Evolutionary conservation across 2,113 vertebrate genomes (phyloP).

Genomic region (Notothenia rossii): DNA sequence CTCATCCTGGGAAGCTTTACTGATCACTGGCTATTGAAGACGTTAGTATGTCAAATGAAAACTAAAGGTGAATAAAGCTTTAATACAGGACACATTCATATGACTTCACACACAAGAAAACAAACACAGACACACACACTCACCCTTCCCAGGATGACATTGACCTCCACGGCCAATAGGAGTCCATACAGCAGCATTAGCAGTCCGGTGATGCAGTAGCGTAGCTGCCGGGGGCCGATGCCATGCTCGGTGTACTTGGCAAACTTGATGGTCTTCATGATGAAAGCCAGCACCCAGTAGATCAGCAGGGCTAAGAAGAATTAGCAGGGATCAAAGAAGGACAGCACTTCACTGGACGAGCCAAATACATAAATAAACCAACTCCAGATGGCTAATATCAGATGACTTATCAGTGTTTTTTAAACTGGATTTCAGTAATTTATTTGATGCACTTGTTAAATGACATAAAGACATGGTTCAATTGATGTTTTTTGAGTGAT

Average conservation of each 20-base stretch:
- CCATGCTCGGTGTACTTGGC: conserved; percentile 96
- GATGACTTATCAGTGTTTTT: neutral
- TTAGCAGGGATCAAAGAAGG: conserved; percentile 10
- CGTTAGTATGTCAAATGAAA: conserved; percentile 19
- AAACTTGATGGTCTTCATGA: conserved; percentile 98
- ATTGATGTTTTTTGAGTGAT: neutral
- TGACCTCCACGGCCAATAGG: conserved; percentile 94
- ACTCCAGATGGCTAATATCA: neutral
- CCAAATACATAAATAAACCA: neutral
- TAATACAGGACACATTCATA: neutral
- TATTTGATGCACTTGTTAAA: neutral
- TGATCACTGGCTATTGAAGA: conserved; percentile 2
- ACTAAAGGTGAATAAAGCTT: neutral
- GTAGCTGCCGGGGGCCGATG: conserved; percentile 92
- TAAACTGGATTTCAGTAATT: conserved; percentile 5
- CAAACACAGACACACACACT: conserved; percentile 63
- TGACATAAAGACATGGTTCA: neutral
- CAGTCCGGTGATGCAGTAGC: conserved; percentile 96
- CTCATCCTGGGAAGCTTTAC: neutral
- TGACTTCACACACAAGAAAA: neutral
- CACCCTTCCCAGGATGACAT: conserved; percentile 96
- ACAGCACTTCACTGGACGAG: neutral
- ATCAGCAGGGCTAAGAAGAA: conserved; percentile 89
- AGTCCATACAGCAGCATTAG: conserved; percentile 92
- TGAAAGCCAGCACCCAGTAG: conserved; percentile 96